phyloP scores from a whole-genome alignment of 2,113 vertebrate species.

The Shinisaurus crocodilurus region DNA sequence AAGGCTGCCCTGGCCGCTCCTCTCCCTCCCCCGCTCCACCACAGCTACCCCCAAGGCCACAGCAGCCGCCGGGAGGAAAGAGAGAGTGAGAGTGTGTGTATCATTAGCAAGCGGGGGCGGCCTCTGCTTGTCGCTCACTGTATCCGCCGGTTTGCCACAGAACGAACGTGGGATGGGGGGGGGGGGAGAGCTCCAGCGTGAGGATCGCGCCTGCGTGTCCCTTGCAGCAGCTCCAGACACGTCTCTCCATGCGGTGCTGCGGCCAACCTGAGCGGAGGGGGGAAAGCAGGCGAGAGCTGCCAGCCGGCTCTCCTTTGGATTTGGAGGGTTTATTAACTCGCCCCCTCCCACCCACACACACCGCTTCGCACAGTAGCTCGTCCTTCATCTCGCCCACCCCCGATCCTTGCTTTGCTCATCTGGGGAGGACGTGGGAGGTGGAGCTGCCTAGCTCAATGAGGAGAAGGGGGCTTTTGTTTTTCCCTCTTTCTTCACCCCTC shows the following conservation, averaged over 20 bases:
- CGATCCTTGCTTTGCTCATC: neutral
- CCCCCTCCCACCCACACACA: neutral
- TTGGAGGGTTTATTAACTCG: neutral
- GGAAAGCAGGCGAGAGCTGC: no score
- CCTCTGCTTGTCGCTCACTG: slow-evolving; percentile 1
- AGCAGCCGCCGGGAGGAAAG: neutral
- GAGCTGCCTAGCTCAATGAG: neutral
- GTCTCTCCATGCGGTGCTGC: slow-evolving; percentile 10
- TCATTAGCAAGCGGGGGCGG: slow-evolving; percentile 4
- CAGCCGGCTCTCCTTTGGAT: neutral
- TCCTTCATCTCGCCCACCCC: neutral
- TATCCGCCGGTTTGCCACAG: neutral
- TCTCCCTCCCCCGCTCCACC: fast-evolving
- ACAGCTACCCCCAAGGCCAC: neutral
- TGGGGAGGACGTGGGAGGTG: neutral
- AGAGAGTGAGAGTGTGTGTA: neutral
- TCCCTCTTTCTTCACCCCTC: no score
- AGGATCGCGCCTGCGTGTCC: slow-evolving; percentile 38
- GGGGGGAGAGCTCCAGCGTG: neutral
- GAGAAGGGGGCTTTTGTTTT: neutral
- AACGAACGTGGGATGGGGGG: neutral
- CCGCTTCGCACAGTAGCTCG: neutral
- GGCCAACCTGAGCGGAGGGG: neutral
- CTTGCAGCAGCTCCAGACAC: slow-evolving; percentile 4
- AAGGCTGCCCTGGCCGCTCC: neutral